Evolutionary conservation across 2,888 invertebrate species (phyloP), one percentile per base, ranked within the genome.

Genomic region (Toxonevra muliebris): DNA sequence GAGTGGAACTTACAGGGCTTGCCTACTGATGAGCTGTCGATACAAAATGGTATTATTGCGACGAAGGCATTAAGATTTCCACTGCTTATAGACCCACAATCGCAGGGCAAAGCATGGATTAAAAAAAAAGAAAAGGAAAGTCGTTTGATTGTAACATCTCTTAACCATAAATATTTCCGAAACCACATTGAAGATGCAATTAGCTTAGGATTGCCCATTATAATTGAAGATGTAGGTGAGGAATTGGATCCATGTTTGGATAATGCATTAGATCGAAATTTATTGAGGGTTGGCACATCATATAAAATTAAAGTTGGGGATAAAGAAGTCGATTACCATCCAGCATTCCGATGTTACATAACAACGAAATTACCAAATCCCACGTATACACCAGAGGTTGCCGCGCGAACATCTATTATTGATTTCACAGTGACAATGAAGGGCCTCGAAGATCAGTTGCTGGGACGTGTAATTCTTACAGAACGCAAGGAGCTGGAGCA

Each of bases 361-460:
- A 95, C 95, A 0, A 95, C 95, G 0, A 95, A 95, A 83, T 84
- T 95, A 48, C 92, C 95, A 0, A 96, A 95, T 86, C 95, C 95
- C 4, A 89, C 90, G 0, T 96, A 95, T 79, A 92, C 94, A 0
- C 95, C 95, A 2, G 95, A 96, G 86, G 88, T 95, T 71, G 93
- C 91, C 70, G 95, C 95, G 19, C 87, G 93, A 68, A 92, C 93
- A 12, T 93, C 94, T 10, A 90, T 95, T 55, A 95, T 96, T 73
- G 95, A 96, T 83, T 96, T 96, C 78, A 95, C 95, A 50, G 95
- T 96, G 1, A 96, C 95, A 0, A 92, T 93, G 90, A 94, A 93
- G 87, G 95, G 92, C 87, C 85, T 96, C 67, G 95, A 96, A 85
- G 95, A 96, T 83, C 96, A 96, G 84, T 84, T 96, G 40, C 82